Evolutionary conservation across 2,888 invertebrate species (phyloP).

Genomic region (Orthonevra nobilis): DNA sequence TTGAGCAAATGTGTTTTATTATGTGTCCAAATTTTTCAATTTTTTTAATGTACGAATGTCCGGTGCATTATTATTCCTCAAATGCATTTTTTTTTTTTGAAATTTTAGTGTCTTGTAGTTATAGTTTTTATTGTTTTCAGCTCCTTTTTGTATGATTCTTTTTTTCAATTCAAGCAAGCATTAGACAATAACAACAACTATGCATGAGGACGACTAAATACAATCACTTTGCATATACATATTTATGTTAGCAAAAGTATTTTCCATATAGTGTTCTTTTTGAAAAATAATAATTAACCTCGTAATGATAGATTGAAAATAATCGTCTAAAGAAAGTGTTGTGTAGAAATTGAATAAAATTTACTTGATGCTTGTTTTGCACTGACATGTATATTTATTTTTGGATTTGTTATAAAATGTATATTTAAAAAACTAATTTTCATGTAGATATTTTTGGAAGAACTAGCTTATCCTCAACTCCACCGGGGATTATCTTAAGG

Average conservation of each 20-base stretch:
- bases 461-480: constrained; percentile 75
- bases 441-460: constrained; percentile 70
- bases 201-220: neutral
- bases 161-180: constrained; percentile 12
- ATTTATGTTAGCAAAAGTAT: constrained; percentile 7
- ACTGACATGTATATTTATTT: constrained; percentile 64
- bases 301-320: too few relatives aligned
- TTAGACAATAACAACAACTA: constrained; percentile 22
- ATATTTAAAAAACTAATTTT: constrained; percentile 65
- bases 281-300: too few relatives aligned
- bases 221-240: too few relatives aligned
- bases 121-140: constrained; percentile 2
- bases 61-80: too few relatives aligned
- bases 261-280: too few relatives aligned
- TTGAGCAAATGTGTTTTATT: too few relatives aligned
- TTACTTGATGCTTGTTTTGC: constrained; percentile 62
- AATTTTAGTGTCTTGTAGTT: constrained; percentile 1
- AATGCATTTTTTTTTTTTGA: constrained; percentile 16
- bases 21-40: too few relatives aligned
- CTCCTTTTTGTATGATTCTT: neutral
- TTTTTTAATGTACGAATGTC: too few relatives aligned
- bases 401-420: constrained; percentile 70
- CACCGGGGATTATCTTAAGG: constrained; percentile 76
- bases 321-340: too few relatives aligned
- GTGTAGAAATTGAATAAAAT: constrained; percentile 46